A percentile compares a stretch with the other conserved stretches of the same genome.
Conservation (phyloP, 2,797 vertebrate genomes). For the Amblyopsis hoosieri region DNA sequence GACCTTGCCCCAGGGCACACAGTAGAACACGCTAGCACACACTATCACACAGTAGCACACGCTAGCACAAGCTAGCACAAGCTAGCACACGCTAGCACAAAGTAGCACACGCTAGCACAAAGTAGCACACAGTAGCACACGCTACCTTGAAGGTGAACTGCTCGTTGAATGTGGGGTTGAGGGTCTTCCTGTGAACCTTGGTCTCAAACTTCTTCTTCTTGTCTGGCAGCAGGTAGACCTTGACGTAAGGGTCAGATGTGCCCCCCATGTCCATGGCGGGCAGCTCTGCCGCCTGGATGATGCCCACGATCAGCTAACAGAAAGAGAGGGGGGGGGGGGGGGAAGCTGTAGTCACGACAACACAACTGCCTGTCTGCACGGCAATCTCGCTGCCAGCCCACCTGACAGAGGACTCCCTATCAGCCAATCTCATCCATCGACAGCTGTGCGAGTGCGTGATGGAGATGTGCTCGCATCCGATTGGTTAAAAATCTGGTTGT, state of each 20-base stretch:
- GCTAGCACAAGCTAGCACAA: too few species aligned
- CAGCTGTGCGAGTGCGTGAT: too few species aligned
- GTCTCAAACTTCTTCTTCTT: conserved; percentile 99
- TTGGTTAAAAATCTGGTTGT: too few species aligned
- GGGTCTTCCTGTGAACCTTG: conserved; percentile 98
- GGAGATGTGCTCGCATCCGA: too few species aligned
- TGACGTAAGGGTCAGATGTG: conserved; percentile 97
- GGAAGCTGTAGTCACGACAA: background rate
- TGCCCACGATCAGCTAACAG: conserved; percentile 92
- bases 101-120: too few species aligned
- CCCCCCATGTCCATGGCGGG: conserved; percentile 98
- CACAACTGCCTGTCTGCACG: conserved; percentile 1
- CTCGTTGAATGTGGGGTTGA: conserved; percentile 97
- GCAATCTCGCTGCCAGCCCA: conserved; percentile 37
- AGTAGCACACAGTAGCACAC: too few species aligned
- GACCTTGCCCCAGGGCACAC: too few species aligned
- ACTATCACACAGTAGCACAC: too few species aligned
- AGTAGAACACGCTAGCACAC: too few species aligned
- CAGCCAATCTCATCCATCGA: too few species aligned
- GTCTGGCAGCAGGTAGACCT: conserved; percentile 96
- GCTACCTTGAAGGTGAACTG: conserved; percentile 93
- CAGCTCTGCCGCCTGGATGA: conserved; percentile 96
- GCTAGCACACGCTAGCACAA: too few species aligned
- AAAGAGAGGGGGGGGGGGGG: conserved; percentile 7
- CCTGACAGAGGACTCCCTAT: background rate